These are phyloP conservation scores for Drosophila anomelani DNA, from an alignment of 2,888 invertebrate genomes.

Conservation along the genomic window DNA sequence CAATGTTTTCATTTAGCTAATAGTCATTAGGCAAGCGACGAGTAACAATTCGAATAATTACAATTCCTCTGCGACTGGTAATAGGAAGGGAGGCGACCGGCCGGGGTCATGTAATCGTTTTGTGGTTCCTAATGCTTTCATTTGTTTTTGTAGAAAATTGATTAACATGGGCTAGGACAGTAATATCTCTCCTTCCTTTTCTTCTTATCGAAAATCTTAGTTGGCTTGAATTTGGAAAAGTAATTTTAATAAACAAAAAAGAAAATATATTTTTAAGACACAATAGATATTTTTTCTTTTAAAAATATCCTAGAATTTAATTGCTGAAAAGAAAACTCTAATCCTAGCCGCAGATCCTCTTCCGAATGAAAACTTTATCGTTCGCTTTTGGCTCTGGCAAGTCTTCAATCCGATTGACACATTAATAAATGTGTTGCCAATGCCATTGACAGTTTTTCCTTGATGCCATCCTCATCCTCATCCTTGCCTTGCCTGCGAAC, in stretches of 20 bases:
- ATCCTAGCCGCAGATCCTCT: constrained; percentile 7
- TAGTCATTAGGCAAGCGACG: constrained; percentile 67
- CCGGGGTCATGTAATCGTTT: constrained; percentile 68
- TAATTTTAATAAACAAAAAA: background rate
- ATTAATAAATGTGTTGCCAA: constrained; percentile 76
- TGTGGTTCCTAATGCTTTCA: constrained; percentile 51
- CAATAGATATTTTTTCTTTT: background rate
- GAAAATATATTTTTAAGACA: background rate
- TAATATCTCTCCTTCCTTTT: too few species aligned
- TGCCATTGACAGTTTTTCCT: constrained; percentile 65
- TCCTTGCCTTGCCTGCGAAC: constrained; percentile 23
- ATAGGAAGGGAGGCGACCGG: constrained; percentile 7
- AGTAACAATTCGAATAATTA: constrained; percentile 54
- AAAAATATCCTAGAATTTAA: background rate
- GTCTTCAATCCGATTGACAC: constrained; percentile 71
- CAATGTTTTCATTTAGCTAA: constrained; percentile 80
- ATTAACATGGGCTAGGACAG: constrained; percentile 38
- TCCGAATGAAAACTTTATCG: constrained; percentile 33
- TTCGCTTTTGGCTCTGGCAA: constrained; percentile 25
- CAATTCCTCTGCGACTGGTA: constrained; percentile 42
- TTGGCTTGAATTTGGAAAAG: background rate
- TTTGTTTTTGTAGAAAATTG: constrained; percentile 64
- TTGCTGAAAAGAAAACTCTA: background rate
- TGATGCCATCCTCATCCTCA: constrained; percentile 16
- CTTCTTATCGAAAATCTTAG: background rate